phyloP scores from a whole-genome alignment of 2,113 vertebrate species.

The Sisor rabdophorus region DNA sequence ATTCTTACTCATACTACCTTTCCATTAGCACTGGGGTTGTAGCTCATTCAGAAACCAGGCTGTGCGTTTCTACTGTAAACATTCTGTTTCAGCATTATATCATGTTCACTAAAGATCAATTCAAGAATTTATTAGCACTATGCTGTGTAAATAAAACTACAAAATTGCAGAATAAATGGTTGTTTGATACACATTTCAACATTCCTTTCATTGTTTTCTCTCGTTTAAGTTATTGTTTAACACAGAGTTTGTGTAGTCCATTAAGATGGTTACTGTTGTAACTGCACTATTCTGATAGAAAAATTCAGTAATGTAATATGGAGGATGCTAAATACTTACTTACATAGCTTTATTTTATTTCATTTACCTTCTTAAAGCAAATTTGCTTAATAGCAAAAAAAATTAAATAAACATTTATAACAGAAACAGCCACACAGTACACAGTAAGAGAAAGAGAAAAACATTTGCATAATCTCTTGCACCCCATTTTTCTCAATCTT shows the following conservation, averaged over 20 bases:
- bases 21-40: too few relatives aligned
- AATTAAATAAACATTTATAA: neutral
- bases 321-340: neutral
- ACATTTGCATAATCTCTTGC: too few relatives aligned
- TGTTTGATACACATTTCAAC: neutral
- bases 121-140: neutral
- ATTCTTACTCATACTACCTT: too few relatives aligned
- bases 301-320: neutral
- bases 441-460: too few relatives aligned
- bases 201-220: neutral
- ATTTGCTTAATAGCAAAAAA: neutral
- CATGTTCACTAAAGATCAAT: neutral
- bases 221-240: neutral
- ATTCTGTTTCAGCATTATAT: too few relatives aligned
- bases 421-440: too few relatives aligned
- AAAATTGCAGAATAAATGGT: neutral
- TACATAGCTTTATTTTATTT: neutral
- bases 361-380: too few relatives aligned
- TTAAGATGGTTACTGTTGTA: constrained; percentile 53
- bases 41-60: too few relatives aligned
- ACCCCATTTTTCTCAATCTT: too few relatives aligned
- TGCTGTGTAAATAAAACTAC: neutral
- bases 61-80: too few relatives aligned
- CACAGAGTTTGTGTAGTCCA: neutral
- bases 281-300: constrained; percentile 1